Percentiles rank a stretch among this genome's conserved stretches.
These are phyloP conservation scores for Globodera rostochiensis DNA, from an alignment of 1,140 invertebrate species.

Conservation along the genomic window DNA sequence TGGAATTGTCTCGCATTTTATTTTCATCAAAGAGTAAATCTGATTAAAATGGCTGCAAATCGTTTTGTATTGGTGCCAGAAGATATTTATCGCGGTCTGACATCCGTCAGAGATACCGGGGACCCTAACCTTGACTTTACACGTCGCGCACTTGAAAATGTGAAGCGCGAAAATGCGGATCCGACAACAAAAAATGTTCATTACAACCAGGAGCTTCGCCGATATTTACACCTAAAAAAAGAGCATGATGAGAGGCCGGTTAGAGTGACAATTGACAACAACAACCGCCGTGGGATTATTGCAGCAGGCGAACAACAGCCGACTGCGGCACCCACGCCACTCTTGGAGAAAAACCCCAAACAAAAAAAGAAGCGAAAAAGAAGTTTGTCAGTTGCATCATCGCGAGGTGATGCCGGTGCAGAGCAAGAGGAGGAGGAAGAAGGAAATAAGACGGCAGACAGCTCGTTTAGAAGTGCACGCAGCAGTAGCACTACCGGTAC, in stretches of 20 bases:
- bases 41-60: slow-evolving; percentile 8
- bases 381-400: no score
- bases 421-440: no score
- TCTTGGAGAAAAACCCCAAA: not conserved
- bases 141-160: not conserved
- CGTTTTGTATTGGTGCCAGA: slow-evolving; percentile 27
- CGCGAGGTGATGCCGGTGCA: not conserved
- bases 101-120: not conserved
- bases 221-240: slow-evolving; percentile 23
- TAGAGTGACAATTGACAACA: slow-evolving; percentile 3
- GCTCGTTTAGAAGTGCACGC: not conserved
- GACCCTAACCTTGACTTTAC: slow-evolving; percentile 22
- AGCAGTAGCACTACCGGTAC: not conserved
- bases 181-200: slow-evolving; percentile 16
- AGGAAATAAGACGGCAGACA: not conserved
- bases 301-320: not conserved
- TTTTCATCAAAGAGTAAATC: slow-evolving; percentile 3
- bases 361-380: slow-evolving; percentile 12
- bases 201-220: slow-evolving; percentile 22
- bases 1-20: slow-evolving; percentile 12
- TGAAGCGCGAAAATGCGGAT: not conserved
- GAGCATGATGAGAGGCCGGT: slow-evolving; percentile 12
- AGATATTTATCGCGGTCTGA: slow-evolving; percentile 29
- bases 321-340: not conserved
- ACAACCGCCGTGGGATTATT: not conserved